phyloP scores from a whole-genome alignment of 2,113 vertebrate species.

The Anguilla japonica region DNA sequence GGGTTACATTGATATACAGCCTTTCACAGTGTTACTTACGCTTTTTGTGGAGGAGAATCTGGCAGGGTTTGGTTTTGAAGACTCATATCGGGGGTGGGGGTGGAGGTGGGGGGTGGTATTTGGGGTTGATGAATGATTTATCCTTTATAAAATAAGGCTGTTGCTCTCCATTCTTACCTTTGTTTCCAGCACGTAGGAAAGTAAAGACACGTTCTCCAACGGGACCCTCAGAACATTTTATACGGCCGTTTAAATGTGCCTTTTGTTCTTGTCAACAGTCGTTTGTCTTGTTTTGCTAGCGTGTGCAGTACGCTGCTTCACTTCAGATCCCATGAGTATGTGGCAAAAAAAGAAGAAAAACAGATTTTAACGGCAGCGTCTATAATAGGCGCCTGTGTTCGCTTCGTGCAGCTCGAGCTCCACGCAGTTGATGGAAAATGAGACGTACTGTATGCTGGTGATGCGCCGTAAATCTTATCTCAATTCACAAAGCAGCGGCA shows the following conservation, averaged over 20 bases:
- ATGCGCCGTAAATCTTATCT: conserved; percentile 75
- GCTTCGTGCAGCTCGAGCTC: conserved; percentile 65
- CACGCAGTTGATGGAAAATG: conserved; percentile 76
- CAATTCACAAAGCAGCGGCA: conserved; percentile 71
- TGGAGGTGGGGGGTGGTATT: not conserved
- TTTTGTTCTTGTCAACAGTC: conserved; percentile 66
- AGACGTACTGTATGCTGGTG: conserved; percentile 60
- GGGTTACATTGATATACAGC: too few relatives aligned
- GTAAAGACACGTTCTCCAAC: conserved; percentile 36
- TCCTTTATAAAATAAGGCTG: not conserved
- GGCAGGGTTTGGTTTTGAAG: not conserved
- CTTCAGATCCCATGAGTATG: conserved; percentile 58
- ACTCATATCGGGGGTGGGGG: not conserved
- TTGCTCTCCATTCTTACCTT: conserved; percentile 33
- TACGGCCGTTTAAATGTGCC: conserved; percentile 49
- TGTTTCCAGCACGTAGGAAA: conserved; percentile 18
- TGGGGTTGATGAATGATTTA: not conserved
- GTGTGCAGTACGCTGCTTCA: conserved; percentile 53
- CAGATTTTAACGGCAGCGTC: conserved; percentile 64
- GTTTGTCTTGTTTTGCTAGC: conserved; percentile 57
- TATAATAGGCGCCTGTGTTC: conserved; percentile 72
- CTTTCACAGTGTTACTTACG: too few relatives aligned
- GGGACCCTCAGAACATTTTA: conserved; percentile 49
- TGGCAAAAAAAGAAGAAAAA: conserved; percentile 62
- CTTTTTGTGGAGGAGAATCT: too few relatives aligned